A percentile compares a stretch with the other conserved stretches of the same genome.
Evolutionary conservation across 2,797 vertebrate species (phyloP).

Genomic region (Margarornis squamiger): DNA sequence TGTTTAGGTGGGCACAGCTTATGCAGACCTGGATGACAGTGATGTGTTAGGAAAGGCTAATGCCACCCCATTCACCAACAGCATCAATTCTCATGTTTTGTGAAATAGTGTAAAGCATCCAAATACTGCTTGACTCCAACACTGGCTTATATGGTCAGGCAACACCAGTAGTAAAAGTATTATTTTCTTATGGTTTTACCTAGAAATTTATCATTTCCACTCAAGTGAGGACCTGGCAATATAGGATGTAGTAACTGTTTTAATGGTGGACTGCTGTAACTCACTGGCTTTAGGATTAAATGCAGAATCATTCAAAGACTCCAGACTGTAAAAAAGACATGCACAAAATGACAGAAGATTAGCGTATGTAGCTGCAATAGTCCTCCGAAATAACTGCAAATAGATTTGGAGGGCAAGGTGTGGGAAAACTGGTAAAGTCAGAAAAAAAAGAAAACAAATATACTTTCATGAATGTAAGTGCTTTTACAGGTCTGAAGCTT

Average conservation of each 20-base stretch:
- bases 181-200: neutral
- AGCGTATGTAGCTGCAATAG: neutral
- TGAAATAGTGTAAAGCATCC: neutral
- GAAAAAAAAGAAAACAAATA: neutral
- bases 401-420: neutral
- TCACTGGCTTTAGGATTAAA: neutral
- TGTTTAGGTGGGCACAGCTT: neutral
- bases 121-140: neutral
- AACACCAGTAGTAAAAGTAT: neutral
- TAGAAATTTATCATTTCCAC: neutral
- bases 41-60: neutral
- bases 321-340: neutral
- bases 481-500: neutral
- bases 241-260: neutral
- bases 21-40: neutral
- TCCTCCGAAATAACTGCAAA: neutral
- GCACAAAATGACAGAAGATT: neutral
- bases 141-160: neutral
- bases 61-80: accelerated
- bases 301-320: neutral
- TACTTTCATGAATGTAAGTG: neutral
- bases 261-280: neutral
- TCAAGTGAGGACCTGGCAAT: neutral
- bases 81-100: neutral
- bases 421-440: neutral